Evolutionary conservation across 2,888 invertebrate species (phyloP), one percentile per base, ranked within the genome.

Genomic region (Macaria liturata): DNA sequence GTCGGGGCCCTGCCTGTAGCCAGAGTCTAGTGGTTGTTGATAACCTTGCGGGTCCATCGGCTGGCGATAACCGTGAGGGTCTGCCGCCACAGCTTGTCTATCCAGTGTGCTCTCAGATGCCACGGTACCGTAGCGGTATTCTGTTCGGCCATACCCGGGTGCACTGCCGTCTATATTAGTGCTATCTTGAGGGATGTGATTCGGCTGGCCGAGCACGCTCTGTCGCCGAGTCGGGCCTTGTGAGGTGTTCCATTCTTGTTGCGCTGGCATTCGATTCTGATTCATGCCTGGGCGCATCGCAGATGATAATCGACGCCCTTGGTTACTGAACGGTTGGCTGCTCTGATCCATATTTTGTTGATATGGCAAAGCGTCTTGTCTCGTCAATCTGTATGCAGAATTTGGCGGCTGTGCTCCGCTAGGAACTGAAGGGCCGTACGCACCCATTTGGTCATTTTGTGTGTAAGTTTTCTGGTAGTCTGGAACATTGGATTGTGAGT

Each of bases 141-240:
- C 90, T 62, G 79, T 85, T 61, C 86, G 78, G 48, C 83, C 80
- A 64, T 86, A 86, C 3, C 76, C 75, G 40, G 80, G 63, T 37
- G 78, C 68, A 31, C 78, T 72, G 8, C 76, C 71, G 56, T 90
- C 91, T 4, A 81, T 73, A 49, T 83, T 87, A 3, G 74, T 63
- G 59, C 76, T 80, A 9, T 81, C 82, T 69, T 83, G 89, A 4
- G 81, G 64, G 47, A 85, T 84, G 44, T 74, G 77, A 43, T 74
- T 76, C 4, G 91, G 88, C 66, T 91, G 90, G 46, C 80, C 88
- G 20, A 91, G 76, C 40, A 91, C 73, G 64, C 91, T 91, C 67
- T 86, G 87, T 67, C 91, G 77, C 68, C 91, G 74, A 2, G 74
- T 65, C 46, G 83, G 71, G 54, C 78, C 80, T 66, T 87, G 84